Percentiles rank a stretch among this genome's conserved stretches.
phyloP scores from a whole-genome alignment of 2,888 invertebrate genomes.

The Esperia sulphurella region DNA sequence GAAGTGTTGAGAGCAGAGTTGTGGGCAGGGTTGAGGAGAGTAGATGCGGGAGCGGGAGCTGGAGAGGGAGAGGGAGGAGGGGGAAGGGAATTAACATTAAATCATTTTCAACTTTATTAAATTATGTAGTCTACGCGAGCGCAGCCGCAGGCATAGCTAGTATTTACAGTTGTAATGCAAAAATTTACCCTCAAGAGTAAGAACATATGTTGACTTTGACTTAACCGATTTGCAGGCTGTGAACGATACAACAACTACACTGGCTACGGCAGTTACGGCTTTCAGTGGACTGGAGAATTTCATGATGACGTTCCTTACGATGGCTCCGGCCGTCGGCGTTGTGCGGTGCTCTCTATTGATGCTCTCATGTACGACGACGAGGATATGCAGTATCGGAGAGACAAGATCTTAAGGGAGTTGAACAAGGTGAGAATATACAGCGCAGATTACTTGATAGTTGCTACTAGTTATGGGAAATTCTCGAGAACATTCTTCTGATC shows the following conservation, averaged over 20 bases:
- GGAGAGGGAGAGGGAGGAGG: not conserved
- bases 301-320: slow-evolving; percentile 85
- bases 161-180: not conserved
- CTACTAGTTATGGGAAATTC: too few species aligned
- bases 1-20: too few species aligned
- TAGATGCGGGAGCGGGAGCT: too few species aligned
- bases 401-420: slow-evolving; percentile 86
- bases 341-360: slow-evolving; percentile 93
- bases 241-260: slow-evolving; percentile 89
- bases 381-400: slow-evolving; percentile 78
- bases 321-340: slow-evolving; percentile 81
- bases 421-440: slow-evolving; percentile 91
- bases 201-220: not conserved
- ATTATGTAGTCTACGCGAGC: too few species aligned
- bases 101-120: too few species aligned
- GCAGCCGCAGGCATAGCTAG: not conserved
- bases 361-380: slow-evolving; percentile 83
- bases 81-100: too few species aligned
- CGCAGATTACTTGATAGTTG: too few species aligned
- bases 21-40: too few species aligned
- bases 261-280: slow-evolving; percentile 88
- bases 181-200: not conserved
- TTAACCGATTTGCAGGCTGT: slow-evolving; percentile 65
- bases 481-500: too few species aligned
- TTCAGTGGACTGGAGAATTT: slow-evolving; percentile 87